phyloP scores from a whole-genome alignment of 2,888 invertebrate genomes.

The Marasmarcha lunaedactyla region DNA sequence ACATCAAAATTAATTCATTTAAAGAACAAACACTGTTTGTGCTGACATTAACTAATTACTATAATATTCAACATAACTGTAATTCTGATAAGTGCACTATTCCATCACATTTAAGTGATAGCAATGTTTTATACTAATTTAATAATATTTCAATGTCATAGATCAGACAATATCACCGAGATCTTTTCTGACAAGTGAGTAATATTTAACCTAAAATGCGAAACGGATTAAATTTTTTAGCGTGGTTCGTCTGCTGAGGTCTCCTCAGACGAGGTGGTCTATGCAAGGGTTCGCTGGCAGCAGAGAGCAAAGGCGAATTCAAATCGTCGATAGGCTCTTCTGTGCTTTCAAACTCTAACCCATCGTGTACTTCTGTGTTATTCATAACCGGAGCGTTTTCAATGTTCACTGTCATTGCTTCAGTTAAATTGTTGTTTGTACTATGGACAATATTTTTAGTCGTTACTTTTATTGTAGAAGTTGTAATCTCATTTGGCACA shows the following conservation, averaged over 20 bases:
- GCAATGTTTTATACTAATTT: constrained; percentile 27
- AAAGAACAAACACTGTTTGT: neutral
- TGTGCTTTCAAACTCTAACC: constrained; percentile 6
- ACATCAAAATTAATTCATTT: too few species aligned
- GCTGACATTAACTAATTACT: neutral
- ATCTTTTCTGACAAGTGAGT: constrained; percentile 31
- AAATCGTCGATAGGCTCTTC: constrained; percentile 26
- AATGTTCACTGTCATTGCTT: too few species aligned
- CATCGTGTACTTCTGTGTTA: constrained; percentile 8
- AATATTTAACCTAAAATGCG: constrained; percentile 54
- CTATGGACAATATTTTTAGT: too few species aligned
- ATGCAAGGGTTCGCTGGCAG: constrained; percentile 49
- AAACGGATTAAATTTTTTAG: constrained; percentile 59
- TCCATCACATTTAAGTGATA: constrained; percentile 41
- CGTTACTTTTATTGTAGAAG: too few species aligned
- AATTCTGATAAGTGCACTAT: constrained; percentile 52
- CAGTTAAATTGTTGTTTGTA: too few species aligned
- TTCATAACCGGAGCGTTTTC: neutral
- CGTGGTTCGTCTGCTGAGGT: constrained; percentile 37
- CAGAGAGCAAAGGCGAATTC: constrained; percentile 57
- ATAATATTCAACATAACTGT: constrained; percentile 11
- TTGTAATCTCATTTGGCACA: too few species aligned
- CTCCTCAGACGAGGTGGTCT: constrained; percentile 49
- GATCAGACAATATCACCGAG: constrained; percentile 33
- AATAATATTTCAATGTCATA: constrained; percentile 27